Base-by-base conservation (phyloP, 2,797 vertebrate genomes). In the Semaprochilodus insignis region DNA sequence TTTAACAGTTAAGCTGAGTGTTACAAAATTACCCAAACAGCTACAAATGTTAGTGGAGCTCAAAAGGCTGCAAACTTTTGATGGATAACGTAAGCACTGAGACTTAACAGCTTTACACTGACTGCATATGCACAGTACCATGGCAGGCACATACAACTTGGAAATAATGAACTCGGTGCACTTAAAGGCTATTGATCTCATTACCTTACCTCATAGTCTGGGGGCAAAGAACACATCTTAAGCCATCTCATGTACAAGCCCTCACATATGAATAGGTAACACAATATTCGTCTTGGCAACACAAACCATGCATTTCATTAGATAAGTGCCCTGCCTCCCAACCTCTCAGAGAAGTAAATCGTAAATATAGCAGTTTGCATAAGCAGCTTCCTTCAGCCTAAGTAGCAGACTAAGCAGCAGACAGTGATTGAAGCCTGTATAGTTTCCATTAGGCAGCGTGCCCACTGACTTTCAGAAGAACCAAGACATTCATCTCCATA, bases 401-500 rank as follows among this genome's bases (percentile, higher is more conserved):
- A 71, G 71, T n/a, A 74, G 62, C 7, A 36, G 67, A 4, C 23
- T 73, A 60, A 55, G 51, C 52, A 70, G 59, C 2, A 34, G 66
- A 73, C 74, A 76, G 25, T 81, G 84, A 83, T 77, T 54, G 62
- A 87, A 79, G 73, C 66, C 13, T 27, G 73, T 34, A 17, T n/a
- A 8, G 7, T 77, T 67, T 74, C 74, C 60, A 82, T 85, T 87
- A 86, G 52, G 78, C 67, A 81, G 65, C 2, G 57, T 54, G 78
- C 65, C 44, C 31, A 55, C n/a, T 54, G 82, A 59, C 77, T 73
- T 76, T 34, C 51, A 17, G 17, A 17, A 25, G 31, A 83, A 81
- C 48, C 27, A 51, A 75, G 74, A 82, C 76, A 86, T 81, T 87
- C 81, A 83, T 84, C 51, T 76, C 69, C 66, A 81, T 85, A 83